Evolutionary conservation across 2,797 vertebrate species (phyloP), one percentile per base, ranked within the genome.

Genomic region (Spinus pinus): DNA sequence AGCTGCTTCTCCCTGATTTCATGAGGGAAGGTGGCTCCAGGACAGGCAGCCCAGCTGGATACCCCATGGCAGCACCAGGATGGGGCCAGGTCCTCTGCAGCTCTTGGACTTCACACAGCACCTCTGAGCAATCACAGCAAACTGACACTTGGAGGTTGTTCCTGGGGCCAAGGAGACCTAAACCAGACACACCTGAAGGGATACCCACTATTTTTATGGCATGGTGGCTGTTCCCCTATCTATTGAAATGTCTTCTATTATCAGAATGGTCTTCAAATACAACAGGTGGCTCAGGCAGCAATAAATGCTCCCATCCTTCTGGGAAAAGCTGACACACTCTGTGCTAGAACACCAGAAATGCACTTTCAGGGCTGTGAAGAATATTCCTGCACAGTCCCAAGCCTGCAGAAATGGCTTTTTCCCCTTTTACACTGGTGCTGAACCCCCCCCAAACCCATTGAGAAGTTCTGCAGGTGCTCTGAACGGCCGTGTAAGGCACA

Each of bases 281-380:
- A 10, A 31, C 10, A 72, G 41, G 49, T 14, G 65, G 44, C 35
- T 91, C 37, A 28, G 7, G 46, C 69, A 80, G 33, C 24, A 75
- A 30, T 51, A 75, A 9, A 17, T 20, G 35, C 27, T 87, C 50
- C 41, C 46, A 50, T 37, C 51, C 54, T 61, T 50, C 42, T 66
- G 87, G 62, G 94, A 66, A 83, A 78, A 74, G 31, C 33, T 42
- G 27, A 78, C 47, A 41, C 27, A 19, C 41, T 58, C 46, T 41
- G 37, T 75, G 57, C 61, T 90, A 82, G 75, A 85, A 74, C 24
- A 4, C 11, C 81, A 78, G 50, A 54, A 77, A 69, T 1, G 35
- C 62, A 71, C 61, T 85, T 86, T 44, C 49, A 74, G 89, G 50
- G 27, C 61, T 79, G 61, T 58, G 72, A 93, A 74, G 67, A 88